A percentile compares a stretch with the other conserved stretches of the same genome.
phyloP scores from a whole-genome alignment of 2,797 vertebrate species.

The Falco berigora region DNA sequence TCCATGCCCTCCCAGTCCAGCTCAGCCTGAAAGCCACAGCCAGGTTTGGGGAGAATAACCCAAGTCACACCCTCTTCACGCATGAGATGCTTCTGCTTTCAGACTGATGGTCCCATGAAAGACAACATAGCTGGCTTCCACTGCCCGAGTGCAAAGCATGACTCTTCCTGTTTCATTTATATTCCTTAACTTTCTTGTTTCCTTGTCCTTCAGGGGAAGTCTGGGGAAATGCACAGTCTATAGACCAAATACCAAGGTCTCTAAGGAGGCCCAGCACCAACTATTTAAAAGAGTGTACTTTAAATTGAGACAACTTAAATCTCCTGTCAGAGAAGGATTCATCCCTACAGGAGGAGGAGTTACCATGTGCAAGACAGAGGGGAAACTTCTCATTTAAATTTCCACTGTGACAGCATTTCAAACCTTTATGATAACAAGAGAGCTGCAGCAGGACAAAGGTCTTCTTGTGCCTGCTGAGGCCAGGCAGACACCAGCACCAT shows the following conservation, averaged over 20 bases:
- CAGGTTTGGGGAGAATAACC: neutral
- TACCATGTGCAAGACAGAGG: fast-evolving
- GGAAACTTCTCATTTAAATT: neutral
- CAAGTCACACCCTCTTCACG: neutral
- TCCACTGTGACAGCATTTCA: neutral
- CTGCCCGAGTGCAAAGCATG: neutral
- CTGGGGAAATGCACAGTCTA: neutral
- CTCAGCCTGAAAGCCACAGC: neutral
- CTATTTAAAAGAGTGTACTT: neutral
- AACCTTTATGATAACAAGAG: neutral
- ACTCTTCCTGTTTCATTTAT: neutral
- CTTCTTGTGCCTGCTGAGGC: neutral
- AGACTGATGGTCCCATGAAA: neutral
- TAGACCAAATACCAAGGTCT: neutral
- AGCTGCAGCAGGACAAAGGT: neutral
- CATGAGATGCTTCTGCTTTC: neutral
- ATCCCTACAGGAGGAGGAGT: neutral
- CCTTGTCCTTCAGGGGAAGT: neutral
- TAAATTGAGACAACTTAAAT: neutral
- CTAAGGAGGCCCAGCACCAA: neutral
- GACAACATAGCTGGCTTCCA: neutral
- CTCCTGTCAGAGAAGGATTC: neutral
- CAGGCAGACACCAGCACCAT: neutral
- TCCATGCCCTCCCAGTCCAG: neutral
- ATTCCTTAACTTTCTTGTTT: neutral